Percentiles rank a stretch among this genome's conserved stretches.
phyloP scores from a whole-genome alignment of 2,888 invertebrate species.

The Aphodius sticticus region DNA sequence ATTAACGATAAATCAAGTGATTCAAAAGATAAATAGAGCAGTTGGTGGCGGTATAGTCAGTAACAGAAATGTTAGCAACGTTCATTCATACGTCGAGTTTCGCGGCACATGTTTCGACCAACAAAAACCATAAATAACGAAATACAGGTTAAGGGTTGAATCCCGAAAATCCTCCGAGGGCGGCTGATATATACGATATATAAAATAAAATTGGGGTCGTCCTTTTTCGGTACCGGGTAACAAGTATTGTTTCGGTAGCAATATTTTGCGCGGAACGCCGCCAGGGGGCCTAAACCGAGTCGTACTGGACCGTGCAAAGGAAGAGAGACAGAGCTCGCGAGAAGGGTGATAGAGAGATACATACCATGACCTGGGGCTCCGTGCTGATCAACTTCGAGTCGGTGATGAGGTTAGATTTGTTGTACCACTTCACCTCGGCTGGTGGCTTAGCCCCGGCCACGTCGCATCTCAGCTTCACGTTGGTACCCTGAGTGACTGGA shows the following conservation, averaged over 20 bases:
- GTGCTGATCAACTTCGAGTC: constrained; percentile 47
- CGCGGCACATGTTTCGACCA: neutral
- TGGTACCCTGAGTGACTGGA: constrained; percentile 82
- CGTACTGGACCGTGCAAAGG: neutral
- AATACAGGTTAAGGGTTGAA: neutral
- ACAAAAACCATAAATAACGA: neutral
- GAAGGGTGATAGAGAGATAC: constrained; percentile 22
- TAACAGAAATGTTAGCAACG: too few species aligned
- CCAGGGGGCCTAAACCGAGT: neutral
- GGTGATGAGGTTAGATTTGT: constrained; percentile 67
- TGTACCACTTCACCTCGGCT: constrained; percentile 86
- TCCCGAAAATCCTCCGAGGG: neutral
- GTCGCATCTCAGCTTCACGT: constrained; percentile 79
- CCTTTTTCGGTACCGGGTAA: neutral
- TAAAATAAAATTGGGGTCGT: constrained; percentile 4
- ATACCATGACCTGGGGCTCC: constrained; percentile 46
- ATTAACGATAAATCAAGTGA: too few species aligned
- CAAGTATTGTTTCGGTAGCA: neutral
- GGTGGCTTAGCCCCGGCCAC: constrained; percentile 85
- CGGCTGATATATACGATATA: neutral
- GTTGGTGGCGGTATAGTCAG: too few species aligned
- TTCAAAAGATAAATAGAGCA: too few species aligned
- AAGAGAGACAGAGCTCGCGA: neutral
- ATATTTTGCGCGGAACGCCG: neutral
- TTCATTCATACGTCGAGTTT: too few species aligned